Percentiles rank a stretch among this genome's conserved stretches.
Evolutionary conservation across 2,888 invertebrate genomes (phyloP).

Genomic region (Arenicola marina): DNA sequence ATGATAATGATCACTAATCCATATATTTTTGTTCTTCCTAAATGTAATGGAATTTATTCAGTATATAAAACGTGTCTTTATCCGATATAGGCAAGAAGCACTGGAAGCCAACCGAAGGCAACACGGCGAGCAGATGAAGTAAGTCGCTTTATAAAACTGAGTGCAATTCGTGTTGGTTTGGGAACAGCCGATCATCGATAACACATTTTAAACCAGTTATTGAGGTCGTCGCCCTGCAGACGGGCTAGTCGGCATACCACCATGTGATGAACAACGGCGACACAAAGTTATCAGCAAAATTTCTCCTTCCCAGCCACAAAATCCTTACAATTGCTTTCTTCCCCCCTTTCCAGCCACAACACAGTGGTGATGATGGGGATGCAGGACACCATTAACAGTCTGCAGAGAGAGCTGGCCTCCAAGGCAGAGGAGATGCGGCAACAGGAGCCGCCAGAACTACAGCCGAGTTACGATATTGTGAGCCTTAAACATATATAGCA

Average conservation of each 20-base stretch:
- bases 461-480: no score
- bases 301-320: not conserved
- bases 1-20: no score
- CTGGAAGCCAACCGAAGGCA: not conserved
- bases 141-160: not conserved
- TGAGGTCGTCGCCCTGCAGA: no score
- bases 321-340: not conserved
- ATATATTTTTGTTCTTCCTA: no score
- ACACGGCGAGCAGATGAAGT: not conserved
- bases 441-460: not conserved
- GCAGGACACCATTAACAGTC: constrained; percentile 57
- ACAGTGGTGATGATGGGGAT: constrained; percentile 59
- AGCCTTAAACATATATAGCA: no score
- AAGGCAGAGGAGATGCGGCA: not conserved
- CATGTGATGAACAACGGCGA: no score
- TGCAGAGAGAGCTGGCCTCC: constrained; percentile 34
- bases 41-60: no score
- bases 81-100: not conserved
- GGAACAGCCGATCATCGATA: no score
- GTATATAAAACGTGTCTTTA: no score
- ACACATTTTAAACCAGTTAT: no score
- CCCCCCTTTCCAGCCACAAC: constrained; percentile 42
- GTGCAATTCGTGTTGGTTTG: no score
- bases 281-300: not conserved
- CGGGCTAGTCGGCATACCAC: no score